These are phyloP conservation scores for Drosophila anomelani DNA, from an alignment of 2,888 invertebrate genomes.

Conservation along the genomic window DNA sequence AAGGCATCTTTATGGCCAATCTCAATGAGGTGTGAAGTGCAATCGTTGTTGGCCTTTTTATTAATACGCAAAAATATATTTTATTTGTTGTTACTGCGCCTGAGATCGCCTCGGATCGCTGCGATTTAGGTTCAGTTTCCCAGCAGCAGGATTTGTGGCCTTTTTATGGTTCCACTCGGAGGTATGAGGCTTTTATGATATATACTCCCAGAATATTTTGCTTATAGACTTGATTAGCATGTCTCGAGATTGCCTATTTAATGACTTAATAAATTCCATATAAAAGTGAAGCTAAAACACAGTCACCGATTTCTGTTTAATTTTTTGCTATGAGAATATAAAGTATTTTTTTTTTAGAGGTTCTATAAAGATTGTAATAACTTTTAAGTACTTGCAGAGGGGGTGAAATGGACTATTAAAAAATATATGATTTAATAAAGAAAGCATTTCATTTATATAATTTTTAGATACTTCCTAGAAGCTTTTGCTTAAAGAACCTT, in stretches of 20 bases:
- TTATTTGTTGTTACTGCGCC: slow-evolving; percentile 41
- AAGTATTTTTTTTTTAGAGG: neutral
- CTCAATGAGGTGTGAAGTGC: slow-evolving; percentile 84
- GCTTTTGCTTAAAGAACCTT: too few species aligned
- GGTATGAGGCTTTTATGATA: slow-evolving; percentile 18
- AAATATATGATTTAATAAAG: too few species aligned
- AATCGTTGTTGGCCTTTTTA: slow-evolving; percentile 77
- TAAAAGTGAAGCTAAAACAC: slow-evolving; percentile 1
- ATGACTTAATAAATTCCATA: slow-evolving; percentile 28
- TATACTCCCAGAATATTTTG: slow-evolving; percentile 21
- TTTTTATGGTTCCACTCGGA: slow-evolving; percentile 29
- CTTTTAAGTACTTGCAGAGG: too few species aligned
- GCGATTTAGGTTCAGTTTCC: neutral
- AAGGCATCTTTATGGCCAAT: slow-evolving; percentile 83
- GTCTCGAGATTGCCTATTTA: slow-evolving; percentile 21
- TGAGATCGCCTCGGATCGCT: slow-evolving; percentile 39
- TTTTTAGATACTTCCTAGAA: too few species aligned
- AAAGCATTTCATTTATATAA: too few species aligned
- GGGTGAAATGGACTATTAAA: too few species aligned
- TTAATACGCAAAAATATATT: slow-evolving; percentile 79
- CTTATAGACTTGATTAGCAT: slow-evolving; percentile 30
- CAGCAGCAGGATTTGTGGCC: slow-evolving; percentile 26
- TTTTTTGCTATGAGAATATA: neutral
- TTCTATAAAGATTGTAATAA: neutral
- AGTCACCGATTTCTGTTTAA: neutral